Conservation (phyloP, 2,113 vertebrate genomes). For the Pterocles orientalis region DNA sequence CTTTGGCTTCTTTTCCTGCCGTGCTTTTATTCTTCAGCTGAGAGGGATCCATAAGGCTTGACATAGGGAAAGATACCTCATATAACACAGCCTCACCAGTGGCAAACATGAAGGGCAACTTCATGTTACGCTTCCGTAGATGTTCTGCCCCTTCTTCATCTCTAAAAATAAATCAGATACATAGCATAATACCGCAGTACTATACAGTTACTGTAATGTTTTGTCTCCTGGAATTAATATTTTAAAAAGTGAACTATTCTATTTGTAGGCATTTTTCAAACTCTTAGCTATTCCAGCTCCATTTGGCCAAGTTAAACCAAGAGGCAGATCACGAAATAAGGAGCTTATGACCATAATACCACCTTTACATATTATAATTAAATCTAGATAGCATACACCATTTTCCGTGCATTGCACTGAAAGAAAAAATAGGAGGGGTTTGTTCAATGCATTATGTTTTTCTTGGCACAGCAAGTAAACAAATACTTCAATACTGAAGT, state of each 20-base stretch:
- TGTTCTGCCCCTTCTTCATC: conserved; percentile 85
- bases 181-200: neutral
- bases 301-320: conserved; percentile 25
- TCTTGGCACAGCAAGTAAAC: neutral
- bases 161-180: conserved; percentile 66
- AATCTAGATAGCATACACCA: neutral
- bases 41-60: conserved; percentile 56
- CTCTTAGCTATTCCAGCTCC: conserved; percentile 28
- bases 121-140: conserved; percentile 78
- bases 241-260: neutral
- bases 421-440: conserved; percentile 6
- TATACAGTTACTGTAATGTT: neutral
- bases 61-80: conserved; percentile 67
- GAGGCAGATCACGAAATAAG: conserved; percentile 52
- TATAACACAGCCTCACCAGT: conserved; percentile 86
- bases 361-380: conserved; percentile 54
- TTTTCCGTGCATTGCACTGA: conserved; percentile 1
- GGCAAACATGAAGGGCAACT: conserved; percentile 83
- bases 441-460: neutral
- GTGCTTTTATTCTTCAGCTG: conserved; percentile 51
- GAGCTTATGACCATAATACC: conserved; percentile 40
- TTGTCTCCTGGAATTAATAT: neutral
- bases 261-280: conserved; percentile 42
- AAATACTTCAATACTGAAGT: neutral
- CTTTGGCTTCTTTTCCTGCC: conserved; percentile 49